Percentiles rank a stretch among this genome's conserved stretches.
Conservation (phyloP, 1,140 invertebrate genomes). For the Dinothrombium tinctorium region DNA sequence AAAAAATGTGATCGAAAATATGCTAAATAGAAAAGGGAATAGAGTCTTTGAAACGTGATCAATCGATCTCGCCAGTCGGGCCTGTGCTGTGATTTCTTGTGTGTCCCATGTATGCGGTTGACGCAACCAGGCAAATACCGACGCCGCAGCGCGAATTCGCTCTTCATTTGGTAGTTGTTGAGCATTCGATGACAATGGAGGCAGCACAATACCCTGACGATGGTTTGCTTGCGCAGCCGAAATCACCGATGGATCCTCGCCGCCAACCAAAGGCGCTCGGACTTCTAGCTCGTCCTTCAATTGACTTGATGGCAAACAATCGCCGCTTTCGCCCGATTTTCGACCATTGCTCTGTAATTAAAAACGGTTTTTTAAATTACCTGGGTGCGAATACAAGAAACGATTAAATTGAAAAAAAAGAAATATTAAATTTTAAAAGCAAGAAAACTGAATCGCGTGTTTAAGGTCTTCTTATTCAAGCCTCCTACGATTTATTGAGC, state of each 20-base stretch:
- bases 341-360: constrained; percentile 6
- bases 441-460: no score
- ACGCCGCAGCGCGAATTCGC: constrained; percentile 4
- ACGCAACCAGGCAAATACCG: constrained; percentile 15
- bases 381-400: no score
- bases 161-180: background rate
- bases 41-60: constrained; percentile 76
- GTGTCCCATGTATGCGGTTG: constrained; percentile 30
- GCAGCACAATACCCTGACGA: no score
- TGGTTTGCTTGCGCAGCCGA: constrained; percentile 8
- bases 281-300: constrained; percentile 6
- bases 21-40: constrained; percentile 66
- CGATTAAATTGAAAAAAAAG: no score
- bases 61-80: constrained; percentile 44
- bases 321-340: constrained; percentile 2
- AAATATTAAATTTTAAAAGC: no score
- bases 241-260: constrained; percentile 5
- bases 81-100: constrained; percentile 52
- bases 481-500: no score
- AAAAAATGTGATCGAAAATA: constrained; percentile 37
- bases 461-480: no score
- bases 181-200: background rate
- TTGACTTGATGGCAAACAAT: background rate
- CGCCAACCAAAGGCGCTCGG: constrained; percentile 2
- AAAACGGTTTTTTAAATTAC: no score